Evolutionary conservation across 2,797 vertebrate genomes (phyloP).

Genomic region (Rhyacichthys aspro): DNA sequence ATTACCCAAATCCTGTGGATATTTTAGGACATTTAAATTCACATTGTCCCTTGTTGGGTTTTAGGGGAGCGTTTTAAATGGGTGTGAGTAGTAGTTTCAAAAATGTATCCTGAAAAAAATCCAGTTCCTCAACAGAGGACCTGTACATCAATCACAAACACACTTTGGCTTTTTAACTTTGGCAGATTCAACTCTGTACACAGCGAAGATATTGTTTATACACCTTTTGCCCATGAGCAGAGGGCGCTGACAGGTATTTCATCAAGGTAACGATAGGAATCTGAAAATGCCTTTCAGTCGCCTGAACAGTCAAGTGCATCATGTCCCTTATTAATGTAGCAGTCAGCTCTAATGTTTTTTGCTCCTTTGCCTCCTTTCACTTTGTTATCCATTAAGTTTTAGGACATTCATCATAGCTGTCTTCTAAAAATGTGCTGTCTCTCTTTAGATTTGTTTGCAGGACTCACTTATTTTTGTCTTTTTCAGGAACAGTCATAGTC

Average conservation of each 20-base stretch:
- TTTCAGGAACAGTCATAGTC: neutral
- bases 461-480: slow-evolving; percentile 20
- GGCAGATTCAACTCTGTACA: slow-evolving; percentile 6
- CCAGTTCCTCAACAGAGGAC: neutral
- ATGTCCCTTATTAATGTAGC: slow-evolving; percentile 62
- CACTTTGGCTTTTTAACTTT: neutral
- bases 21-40: slow-evolving; percentile 22
- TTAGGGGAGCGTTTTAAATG: neutral
- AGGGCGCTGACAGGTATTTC: slow-evolving; percentile 54
- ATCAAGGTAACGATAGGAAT: slow-evolving; percentile 58
- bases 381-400: slow-evolving; percentile 41
- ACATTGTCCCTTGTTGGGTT: slow-evolving; percentile 16
- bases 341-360: slow-evolving; percentile 60
- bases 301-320: slow-evolving; percentile 48
- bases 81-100: neutral
- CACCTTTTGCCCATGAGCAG: slow-evolving; percentile 23
- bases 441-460: slow-evolving; percentile 30
- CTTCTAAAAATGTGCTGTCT: slow-evolving; percentile 25
- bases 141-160: neutral
- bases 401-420: slow-evolving; percentile 52
- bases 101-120: neutral
- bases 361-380: slow-evolving; percentile 32
- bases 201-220: slow-evolving; percentile 22
- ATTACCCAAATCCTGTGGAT: slow-evolving; percentile 3
- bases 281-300: slow-evolving; percentile 50